Evolutionary conservation across 2,888 invertebrate species (phyloP).

Genomic region (Aphrophora alni): DNA sequence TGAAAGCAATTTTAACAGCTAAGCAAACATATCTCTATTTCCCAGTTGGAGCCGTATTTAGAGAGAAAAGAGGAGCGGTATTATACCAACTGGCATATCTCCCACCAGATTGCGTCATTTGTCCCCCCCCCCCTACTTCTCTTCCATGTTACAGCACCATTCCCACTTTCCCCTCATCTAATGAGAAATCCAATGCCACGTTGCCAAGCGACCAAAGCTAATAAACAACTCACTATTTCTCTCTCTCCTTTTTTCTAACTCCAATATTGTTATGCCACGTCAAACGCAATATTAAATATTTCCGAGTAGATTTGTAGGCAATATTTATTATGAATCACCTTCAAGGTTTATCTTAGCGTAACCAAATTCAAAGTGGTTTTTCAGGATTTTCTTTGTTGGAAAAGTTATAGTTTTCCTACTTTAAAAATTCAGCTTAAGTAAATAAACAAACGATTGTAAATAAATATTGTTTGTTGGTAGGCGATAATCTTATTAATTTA

Average conservation of each 20-base stretch:
- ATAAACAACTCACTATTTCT: not conserved
- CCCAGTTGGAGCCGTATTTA: not conserved
- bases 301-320: not conserved
- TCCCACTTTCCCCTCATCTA: not conserved
- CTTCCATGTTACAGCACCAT: not conserved
- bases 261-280: not conserved
- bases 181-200: not conserved
- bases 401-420: too few species aligned
- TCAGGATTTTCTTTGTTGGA: too few species aligned
- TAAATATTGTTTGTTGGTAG: too few species aligned
- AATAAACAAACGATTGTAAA: too few species aligned
- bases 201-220: not conserved
- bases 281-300: not conserved
- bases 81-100: not conserved
- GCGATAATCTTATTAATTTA: too few species aligned
- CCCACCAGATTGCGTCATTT: not conserved
- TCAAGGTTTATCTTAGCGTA: too few species aligned
- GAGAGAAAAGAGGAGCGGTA: not conserved
- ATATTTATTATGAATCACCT: not conserved
- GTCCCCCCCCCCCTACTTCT: not conserved
- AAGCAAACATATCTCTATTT: not conserved
- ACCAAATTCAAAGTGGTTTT: too few species aligned
- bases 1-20: too few species aligned
- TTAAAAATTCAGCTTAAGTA: too few species aligned
- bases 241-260: not conserved